Conservation (phyloP, 2,113 vertebrate species). For the Thalassoma bifasciatum region DNA sequence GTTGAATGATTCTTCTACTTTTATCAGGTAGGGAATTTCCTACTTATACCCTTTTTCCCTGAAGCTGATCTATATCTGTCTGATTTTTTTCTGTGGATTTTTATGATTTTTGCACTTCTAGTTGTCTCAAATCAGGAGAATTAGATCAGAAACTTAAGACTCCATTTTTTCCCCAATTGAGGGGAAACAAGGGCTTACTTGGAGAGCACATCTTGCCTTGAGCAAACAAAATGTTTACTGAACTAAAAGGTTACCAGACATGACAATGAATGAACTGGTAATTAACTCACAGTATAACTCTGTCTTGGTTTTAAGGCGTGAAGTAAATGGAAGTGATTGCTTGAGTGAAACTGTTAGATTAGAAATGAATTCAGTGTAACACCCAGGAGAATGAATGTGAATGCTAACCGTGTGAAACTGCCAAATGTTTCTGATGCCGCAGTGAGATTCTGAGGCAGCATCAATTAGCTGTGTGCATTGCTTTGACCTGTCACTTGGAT, state of each 20-base stretch:
- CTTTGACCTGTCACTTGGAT: constrained; percentile 84
- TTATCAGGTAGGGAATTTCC: constrained; percentile 21
- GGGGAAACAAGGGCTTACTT: neutral
- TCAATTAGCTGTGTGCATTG: constrained; percentile 82
- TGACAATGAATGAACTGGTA: constrained; percentile 22
- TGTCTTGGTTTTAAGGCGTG: constrained; percentile 46
- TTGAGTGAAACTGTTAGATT: constrained; percentile 42
- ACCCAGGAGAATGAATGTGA: constrained; percentile 61
- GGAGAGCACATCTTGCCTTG: neutral
- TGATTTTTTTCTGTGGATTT: constrained; percentile 1
- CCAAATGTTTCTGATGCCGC: constrained; percentile 72
- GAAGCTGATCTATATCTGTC: constrained; percentile 11
- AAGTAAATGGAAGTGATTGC: constrained; percentile 51
- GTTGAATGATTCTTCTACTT: too few species aligned
- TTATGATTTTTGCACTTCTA: neutral
- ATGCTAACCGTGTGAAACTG: constrained; percentile 67
- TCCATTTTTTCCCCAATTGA: constrained; percentile 9
- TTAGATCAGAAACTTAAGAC: constrained; percentile 20
- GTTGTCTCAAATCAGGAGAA: constrained; percentile 4
- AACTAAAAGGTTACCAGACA: constrained; percentile 20
- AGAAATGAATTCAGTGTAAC: constrained; percentile 46
- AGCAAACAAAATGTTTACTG: constrained; percentile 18
- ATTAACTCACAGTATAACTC: constrained; percentile 27
- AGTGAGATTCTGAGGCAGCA: constrained; percentile 72
- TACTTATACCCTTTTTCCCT: constrained; percentile 12